phyloP scores from a whole-genome alignment of 2,113 vertebrate genomes.

The Hyperopisus bebe region DNA sequence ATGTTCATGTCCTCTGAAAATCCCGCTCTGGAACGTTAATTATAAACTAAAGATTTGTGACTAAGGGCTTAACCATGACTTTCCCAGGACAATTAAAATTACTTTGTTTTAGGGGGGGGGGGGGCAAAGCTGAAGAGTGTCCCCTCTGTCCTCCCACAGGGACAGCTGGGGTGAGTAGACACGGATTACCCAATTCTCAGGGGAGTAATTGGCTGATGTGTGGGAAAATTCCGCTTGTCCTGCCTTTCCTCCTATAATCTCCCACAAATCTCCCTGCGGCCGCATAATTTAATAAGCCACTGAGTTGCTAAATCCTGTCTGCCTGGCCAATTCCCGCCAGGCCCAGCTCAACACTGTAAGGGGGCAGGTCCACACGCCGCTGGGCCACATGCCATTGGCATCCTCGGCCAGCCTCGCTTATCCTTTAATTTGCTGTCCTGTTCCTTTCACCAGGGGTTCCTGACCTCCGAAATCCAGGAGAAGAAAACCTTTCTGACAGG shows the following conservation, averaged over 20 bases:
- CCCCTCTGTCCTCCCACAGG: slow-evolving; percentile 37
- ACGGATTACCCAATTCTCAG: slow-evolving; percentile 66
- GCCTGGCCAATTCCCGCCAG: slow-evolving; percentile 42
- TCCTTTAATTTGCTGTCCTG: slow-evolving; percentile 39
- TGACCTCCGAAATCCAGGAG: slow-evolving; percentile 26
- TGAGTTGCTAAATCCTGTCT: slow-evolving; percentile 48
- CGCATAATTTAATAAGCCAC: slow-evolving; percentile 53
- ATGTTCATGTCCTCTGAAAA: slow-evolving; percentile 68
- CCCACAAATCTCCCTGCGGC: slow-evolving; percentile 52
- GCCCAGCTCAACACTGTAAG: slow-evolving; percentile 33
- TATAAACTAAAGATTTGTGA: slow-evolving; percentile 75
- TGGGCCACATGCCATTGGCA: neutral
- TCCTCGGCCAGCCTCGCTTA: neutral
- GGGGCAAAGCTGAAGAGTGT: slow-evolving; percentile 34
- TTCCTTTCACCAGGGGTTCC: slow-evolving; percentile 37
- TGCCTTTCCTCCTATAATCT: slow-evolving; percentile 61
- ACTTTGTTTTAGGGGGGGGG: slow-evolving; percentile 67
- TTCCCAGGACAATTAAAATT: slow-evolving; percentile 99
- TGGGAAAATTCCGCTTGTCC: slow-evolving; percentile 65
- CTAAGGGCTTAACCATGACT: slow-evolving; percentile 68
- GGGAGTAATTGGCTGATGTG: slow-evolving; percentile 57
- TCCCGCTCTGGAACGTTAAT: slow-evolving; percentile 84
- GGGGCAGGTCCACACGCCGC: neutral
- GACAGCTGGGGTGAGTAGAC: slow-evolving; percentile 56
- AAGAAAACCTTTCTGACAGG: slow-evolving; percentile 53